Base-by-base conservation (phyloP, 2,888 invertebrate genomes). In the Aproaerema taeniolella region DNA sequence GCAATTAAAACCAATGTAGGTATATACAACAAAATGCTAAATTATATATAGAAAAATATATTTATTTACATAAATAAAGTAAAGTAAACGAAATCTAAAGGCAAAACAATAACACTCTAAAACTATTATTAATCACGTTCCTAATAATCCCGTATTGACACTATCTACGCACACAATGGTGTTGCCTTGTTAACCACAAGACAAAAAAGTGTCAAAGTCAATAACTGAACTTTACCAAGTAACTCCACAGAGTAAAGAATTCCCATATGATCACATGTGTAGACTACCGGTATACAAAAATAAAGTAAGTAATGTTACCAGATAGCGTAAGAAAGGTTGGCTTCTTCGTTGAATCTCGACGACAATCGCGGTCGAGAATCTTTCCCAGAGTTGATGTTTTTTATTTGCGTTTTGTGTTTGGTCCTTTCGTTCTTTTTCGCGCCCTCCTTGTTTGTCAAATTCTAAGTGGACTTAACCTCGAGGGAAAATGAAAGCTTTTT, bases 121-220 rank as follows among this genome's bases (percentile, higher is more conserved):
- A 58, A 53, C 55, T 64, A 61, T 50, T 58, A 61, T 71, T 70
- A 77, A 72, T 78, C 71, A 70, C 60, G 47, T 54, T 58, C 58
- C 63, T 67, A 71, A 78, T 74, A 68, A 79, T 75, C 61, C 52
- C 50, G 47, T 78, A 76, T 83, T 83, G 76, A 81, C 81, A 72
- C 57, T 76, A 79, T 77, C 76, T 73, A 75, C 71, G 55, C 52
- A 63, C 61, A 80, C 79, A 78, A 81, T 78, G 64, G 62, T 60
- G 58, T 62, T 59, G 67, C 62, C 72, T 81, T 74, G 81, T 83
- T 83, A 80, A 69, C 62, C 58, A 62, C 59, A 56, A 46, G 62
- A 70, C 68, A 77, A 79, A 78, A 81, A 82, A 80, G 67, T 80
- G 81, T 78, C 74, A 82, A 69, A 67, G 69, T 73, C 77, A 79